phyloP scores from a whole-genome alignment of 1,140 invertebrate species.

The Drosophila guanche region DNA sequence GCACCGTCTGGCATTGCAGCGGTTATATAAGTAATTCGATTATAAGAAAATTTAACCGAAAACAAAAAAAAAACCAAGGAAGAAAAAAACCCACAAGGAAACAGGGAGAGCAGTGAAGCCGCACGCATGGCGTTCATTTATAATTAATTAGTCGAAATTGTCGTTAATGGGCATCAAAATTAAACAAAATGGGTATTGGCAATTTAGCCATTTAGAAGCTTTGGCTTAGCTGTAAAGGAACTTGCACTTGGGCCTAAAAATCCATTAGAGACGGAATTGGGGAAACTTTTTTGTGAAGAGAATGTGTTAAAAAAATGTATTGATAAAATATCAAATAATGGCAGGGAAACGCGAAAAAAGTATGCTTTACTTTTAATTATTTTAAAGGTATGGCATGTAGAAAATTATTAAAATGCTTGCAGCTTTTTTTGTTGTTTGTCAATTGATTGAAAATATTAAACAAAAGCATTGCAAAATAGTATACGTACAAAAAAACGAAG shows the following conservation, averaged over 20 bases:
- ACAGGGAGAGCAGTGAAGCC: slow-evolving; percentile 8
- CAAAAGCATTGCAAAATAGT: not conserved
- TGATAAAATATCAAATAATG: not conserved
- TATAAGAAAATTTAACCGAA: slow-evolving; percentile 58
- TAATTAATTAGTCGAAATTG: slow-evolving; percentile 70
- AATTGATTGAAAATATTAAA: too few relatives aligned
- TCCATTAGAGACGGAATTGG: slow-evolving; percentile 9
- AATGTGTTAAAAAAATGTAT: not conserved
- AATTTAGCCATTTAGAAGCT: slow-evolving; percentile 27
- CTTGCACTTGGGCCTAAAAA: not conserved
- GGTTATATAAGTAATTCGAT: slow-evolving; percentile 79
- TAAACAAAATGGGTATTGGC: slow-evolving; percentile 56
- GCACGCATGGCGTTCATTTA: slow-evolving; percentile 62
- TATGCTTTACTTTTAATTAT: slow-evolving; percentile 2
- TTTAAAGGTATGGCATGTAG: too few relatives aligned
- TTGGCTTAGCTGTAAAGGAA: not conserved
- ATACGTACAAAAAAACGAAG: not conserved
- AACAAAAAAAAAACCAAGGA: slow-evolving; percentile 11
- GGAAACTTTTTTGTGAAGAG: not conserved
- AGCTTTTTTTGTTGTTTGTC: too few relatives aligned
- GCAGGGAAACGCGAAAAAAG: not conserved
- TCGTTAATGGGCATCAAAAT: slow-evolving; percentile 63
- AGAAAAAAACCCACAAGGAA: slow-evolving; percentile 8
- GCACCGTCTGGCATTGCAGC: slow-evolving; percentile 31
- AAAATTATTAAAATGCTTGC: too few relatives aligned